Conservation (phyloP, 2,113 vertebrate genomes). For the Willisornis vidua region DNA sequence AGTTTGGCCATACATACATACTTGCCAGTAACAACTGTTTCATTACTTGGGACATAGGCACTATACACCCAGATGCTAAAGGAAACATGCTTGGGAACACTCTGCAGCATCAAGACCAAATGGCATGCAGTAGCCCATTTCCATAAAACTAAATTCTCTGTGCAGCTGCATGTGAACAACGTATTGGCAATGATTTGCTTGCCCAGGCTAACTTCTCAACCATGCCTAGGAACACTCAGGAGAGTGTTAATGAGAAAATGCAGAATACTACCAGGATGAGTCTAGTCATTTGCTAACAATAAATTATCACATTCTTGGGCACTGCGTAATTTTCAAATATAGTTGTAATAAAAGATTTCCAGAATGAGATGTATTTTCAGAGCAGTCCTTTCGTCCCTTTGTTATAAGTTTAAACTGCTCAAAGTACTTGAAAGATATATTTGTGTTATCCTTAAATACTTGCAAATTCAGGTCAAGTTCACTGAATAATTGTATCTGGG, state of each 20-base stretch:
- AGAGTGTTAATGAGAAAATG: neutral
- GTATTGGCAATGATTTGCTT: neutral
- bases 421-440: neutral
- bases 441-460: neutral
- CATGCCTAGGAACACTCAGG: neutral
- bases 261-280: neutral
- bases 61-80: neutral
- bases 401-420: neutral
- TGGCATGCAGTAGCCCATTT: neutral
- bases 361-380: neutral
- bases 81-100: neutral
- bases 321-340: neutral
- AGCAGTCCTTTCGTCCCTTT: neutral
- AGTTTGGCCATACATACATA: no score
- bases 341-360: neutral
- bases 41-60: rapidly evolving
- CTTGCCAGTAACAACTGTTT: neutral
- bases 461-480: neutral
- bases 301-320: neutral
- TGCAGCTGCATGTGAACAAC: neutral
- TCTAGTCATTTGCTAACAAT: neutral
- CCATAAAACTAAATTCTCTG: neutral
- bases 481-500: neutral
- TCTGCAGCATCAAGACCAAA: neutral
- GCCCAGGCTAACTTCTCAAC: neutral